These are phyloP conservation scores for Coenobita brevimanus DNA, from an alignment of 1,140 invertebrate genomes.

Conservation along the genomic window DNA sequence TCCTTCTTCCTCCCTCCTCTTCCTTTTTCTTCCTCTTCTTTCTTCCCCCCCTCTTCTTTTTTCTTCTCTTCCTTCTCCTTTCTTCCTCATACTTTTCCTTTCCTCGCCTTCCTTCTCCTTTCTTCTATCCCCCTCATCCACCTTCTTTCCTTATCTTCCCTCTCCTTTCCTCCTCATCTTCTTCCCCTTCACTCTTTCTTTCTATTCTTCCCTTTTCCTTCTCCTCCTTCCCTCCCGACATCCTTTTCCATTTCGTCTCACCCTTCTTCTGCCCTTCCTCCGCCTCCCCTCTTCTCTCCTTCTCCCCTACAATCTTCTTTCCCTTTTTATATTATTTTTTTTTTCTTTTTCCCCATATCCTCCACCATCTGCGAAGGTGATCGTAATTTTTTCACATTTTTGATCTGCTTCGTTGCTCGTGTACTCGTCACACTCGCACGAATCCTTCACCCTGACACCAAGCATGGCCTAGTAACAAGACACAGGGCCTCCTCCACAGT, in stretches of 20 bases:
- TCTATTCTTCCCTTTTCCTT: not conserved
- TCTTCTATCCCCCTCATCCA: not conserved
- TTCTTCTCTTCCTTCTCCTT: not conserved
- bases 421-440: not conserved
- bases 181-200: conserved; percentile 8
- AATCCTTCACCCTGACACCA: not conserved
- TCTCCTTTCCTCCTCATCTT: not conserved
- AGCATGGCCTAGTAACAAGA: not conserved
- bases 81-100: not conserved
- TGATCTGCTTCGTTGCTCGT: not conserved
- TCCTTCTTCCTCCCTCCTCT: not conserved
- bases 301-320: not conserved
- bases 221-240: not conserved
- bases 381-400: not conserved
- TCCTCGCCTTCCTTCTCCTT: not conserved
- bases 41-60: not conserved
- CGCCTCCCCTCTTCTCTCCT: not conserved
- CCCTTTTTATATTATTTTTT: not conserved
- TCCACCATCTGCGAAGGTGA: too few species aligned
- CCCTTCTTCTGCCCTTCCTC: not conserved
- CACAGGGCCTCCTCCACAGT: not conserved
- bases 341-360: not conserved
- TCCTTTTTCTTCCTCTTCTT: not conserved
- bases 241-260: not conserved
- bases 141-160: not conserved